These are phyloP conservation scores for Lepidochrysops patricia DNA, from an alignment of 2,888 invertebrate genomes.

Conservation along the genomic window DNA sequence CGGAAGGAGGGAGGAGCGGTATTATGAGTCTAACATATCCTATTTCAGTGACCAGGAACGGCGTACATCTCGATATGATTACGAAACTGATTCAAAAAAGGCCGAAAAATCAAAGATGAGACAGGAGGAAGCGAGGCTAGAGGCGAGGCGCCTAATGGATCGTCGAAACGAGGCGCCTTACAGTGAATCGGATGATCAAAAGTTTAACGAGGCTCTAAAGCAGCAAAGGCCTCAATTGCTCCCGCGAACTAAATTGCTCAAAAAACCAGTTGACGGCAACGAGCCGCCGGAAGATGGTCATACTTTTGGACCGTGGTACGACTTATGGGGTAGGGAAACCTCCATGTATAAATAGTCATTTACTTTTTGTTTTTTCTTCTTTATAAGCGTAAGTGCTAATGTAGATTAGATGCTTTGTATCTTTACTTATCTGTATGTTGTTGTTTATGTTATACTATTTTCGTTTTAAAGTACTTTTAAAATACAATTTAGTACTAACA, in stretches of 20 bases:
- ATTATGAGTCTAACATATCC: conserved; percentile 64
- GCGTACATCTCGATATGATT: conserved; percentile 57
- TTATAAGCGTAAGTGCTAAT: conserved; percentile 11
- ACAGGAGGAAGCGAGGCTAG: conserved; percentile 63
- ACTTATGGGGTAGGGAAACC: conserved; percentile 86
- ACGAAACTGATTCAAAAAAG: conserved; percentile 71
- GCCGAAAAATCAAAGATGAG: conserved; percentile 68
- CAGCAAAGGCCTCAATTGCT: conserved; percentile 75
- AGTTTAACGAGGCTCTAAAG: conserved; percentile 68
- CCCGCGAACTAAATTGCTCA: conserved; percentile 81
- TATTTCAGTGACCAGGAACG: conserved; percentile 63
- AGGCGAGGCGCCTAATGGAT: conserved; percentile 56
- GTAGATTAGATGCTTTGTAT: conserved; percentile 11
- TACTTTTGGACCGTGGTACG: conserved; percentile 91
- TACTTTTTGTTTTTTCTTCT: conserved; percentile 34
- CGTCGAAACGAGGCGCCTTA: conserved; percentile 60
- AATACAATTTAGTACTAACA: conserved; percentile 8
- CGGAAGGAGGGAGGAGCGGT: conserved; percentile 58
- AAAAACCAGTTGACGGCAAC: conserved; percentile 65
- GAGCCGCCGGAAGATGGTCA: conserved; percentile 77
- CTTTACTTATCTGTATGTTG: conserved; percentile 13
- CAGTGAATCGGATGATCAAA: conserved; percentile 72
- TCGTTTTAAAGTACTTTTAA: conserved; percentile 2
- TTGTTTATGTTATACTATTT: conserved; percentile 6
- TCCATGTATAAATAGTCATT: conserved; percentile 73